Conservation (phyloP, 2,113 vertebrate genomes). For the Romanogobio albipinnatus region DNA sequence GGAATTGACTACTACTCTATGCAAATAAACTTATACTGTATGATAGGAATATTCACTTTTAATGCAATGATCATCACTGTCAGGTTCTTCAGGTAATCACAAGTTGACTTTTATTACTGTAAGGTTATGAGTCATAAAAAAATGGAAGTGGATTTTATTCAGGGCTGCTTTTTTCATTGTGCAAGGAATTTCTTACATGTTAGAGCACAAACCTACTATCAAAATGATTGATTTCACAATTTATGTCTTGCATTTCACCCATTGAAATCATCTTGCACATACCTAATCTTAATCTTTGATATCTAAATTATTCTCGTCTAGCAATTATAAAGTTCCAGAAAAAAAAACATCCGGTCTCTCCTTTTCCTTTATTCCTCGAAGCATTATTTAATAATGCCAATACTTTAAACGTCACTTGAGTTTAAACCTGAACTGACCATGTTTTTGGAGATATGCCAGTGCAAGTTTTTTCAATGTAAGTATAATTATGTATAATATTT, state of each 20-base stretch:
- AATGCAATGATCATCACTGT: not conserved
- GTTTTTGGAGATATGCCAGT: not conserved
- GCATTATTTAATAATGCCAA: not conserved
- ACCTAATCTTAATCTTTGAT: not conserved
- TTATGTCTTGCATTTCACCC: not conserved
- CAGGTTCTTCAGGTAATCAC: not conserved
- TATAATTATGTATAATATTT: not conserved
- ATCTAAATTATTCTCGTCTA: not conserved
- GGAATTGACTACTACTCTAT: not conserved
- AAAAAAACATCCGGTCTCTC: not conserved
- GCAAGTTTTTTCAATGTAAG: not conserved
- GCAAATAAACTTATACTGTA: no score
- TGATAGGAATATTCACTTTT: not conserved
- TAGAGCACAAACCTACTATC: not conserved
- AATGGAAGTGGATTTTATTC: not conserved
- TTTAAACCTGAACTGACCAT: not conserved
- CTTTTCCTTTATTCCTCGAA: not conserved
- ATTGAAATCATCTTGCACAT: not conserved
- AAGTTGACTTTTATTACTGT: not conserved
- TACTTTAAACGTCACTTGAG: not conserved
- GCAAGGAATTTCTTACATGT: slow-evolving; percentile 1
- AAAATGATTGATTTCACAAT: slow-evolving; percentile 31
- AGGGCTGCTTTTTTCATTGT: not conserved
- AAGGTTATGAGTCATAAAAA: not conserved
- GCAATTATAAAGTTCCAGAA: not conserved